A percentile compares a stretch with the other conserved stretches of the same genome.
Evolutionary conservation across 2,113 vertebrate genomes (phyloP).

Genomic region (Elanus axillaris): DNA sequence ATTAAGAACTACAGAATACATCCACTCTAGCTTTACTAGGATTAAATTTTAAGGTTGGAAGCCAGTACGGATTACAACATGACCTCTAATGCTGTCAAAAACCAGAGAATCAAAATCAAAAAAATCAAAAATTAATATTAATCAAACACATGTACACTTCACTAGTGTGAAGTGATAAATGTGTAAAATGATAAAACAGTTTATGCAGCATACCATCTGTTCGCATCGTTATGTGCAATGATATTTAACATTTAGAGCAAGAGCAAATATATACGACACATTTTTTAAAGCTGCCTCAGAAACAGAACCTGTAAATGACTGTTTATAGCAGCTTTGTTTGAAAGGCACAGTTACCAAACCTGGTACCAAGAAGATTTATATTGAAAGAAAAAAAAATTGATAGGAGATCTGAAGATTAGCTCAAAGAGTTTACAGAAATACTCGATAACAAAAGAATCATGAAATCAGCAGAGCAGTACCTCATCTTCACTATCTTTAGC

Average conservation of each 20-base stretch:
- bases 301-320: conserved; percentile 2
- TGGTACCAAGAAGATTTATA: neutral
- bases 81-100: neutral
- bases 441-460: neutral
- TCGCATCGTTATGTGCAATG: conserved; percentile 17
- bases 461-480: neutral
- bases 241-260: conserved; percentile 53
- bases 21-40: neutral
- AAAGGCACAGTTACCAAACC: neutral
- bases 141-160: conserved; percentile 36
- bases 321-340: conserved; percentile 29
- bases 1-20: neutral
- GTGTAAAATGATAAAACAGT: conserved; percentile 50
- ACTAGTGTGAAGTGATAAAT: conserved; percentile 40
- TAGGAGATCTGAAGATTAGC: neutral
- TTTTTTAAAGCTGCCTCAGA: conserved; percentile 34
- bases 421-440: neutral
- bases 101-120: too few species aligned
- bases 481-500: neutral
- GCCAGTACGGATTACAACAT: neutral
- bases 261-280: conserved; percentile 39
- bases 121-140: conserved; percentile 43
- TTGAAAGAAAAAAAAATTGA: neutral
- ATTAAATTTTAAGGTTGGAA: neutral
- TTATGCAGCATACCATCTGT: conserved; percentile 58